phyloP scores from a whole-genome alignment of 2,113 vertebrate genomes.

The Lepus americanus region DNA sequence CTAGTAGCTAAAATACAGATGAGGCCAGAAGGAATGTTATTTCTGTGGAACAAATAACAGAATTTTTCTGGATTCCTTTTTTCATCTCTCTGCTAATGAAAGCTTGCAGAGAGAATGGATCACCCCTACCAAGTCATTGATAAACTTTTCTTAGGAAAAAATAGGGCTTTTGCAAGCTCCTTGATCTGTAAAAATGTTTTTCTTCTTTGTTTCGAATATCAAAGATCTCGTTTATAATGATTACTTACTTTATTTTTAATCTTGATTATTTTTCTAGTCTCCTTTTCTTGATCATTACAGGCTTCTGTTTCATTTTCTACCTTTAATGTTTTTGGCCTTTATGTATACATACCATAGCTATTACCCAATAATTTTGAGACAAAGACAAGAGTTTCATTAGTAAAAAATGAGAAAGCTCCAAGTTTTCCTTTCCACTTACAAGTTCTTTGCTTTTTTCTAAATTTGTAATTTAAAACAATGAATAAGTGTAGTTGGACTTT shows the following conservation, averaged over 20 bases:
- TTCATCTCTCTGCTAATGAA: neutral
- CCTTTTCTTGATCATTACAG: neutral
- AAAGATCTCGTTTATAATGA: neutral
- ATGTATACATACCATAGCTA: neutral
- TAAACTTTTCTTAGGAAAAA: neutral
- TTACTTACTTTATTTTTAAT: neutral
- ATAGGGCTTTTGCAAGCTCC: neutral
- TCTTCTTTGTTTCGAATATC: neutral
- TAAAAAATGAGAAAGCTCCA: neutral
- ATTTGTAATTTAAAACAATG: neutral
- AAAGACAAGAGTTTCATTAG: neutral
- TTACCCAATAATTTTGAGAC: neutral
- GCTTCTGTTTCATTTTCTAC: neutral
- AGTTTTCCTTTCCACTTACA: neutral
- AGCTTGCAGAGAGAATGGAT: neutral
- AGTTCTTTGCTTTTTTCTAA: neutral
- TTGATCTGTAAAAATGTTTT: slow-evolving; percentile 5
- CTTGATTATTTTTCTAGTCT: neutral
- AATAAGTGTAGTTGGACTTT: neutral
- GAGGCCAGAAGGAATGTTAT: neutral
- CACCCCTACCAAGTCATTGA: neutral
- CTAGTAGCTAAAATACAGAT: neutral
- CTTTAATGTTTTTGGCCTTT: neutral
- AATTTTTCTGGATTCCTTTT: neutral
- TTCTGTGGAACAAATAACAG: neutral